phyloP scores from a whole-genome alignment of 2,113 vertebrate species.

The Dascyllus trimaculatus region DNA sequence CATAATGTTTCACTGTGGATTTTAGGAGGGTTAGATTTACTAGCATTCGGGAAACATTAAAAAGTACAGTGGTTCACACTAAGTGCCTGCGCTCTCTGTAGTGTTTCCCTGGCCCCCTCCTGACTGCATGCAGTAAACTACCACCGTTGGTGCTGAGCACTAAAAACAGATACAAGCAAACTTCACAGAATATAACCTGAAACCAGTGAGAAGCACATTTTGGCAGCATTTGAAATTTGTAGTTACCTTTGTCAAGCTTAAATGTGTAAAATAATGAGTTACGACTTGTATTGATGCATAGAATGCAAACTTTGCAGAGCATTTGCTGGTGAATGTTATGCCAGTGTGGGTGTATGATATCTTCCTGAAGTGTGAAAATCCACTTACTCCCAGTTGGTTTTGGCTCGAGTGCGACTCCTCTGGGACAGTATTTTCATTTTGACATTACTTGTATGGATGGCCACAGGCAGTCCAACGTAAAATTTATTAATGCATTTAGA shows the following conservation, averaged over 20 bases:
- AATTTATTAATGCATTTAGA: conserved; percentile 72
- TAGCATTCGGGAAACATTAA: conserved; percentile 80
- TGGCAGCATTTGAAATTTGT: conserved; percentile 29
- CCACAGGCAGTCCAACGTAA: conserved; percentile 51
- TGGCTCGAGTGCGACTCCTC: conserved; percentile 57
- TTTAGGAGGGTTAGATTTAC: conserved; percentile 80
- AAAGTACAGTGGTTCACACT: conserved; percentile 78
- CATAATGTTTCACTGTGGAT: conserved; percentile 69
- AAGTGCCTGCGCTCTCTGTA: conserved; percentile 71
- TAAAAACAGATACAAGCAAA: conserved; percentile 50
- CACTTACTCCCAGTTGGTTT: conserved; percentile 74
- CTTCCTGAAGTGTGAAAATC: conserved; percentile 78
- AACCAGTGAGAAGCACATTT: conserved; percentile 16
- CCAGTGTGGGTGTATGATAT: conserved; percentile 64
- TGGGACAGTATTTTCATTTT: conserved; percentile 73
- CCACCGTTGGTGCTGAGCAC: conserved; percentile 49
- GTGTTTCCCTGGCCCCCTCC: conserved; percentile 43
- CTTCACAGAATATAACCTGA: conserved; percentile 20
- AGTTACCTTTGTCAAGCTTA: conserved; percentile 24
- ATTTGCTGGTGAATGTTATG: conserved; percentile 66
- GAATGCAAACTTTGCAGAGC: conserved; percentile 51
- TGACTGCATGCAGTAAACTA: conserved; percentile 39
- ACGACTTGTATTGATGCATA: conserved; percentile 50
- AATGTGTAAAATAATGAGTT: conserved; percentile 28
- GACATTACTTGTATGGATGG: conserved; percentile 33